Percentiles rank a stretch among this genome's conserved stretches.
Evolutionary conservation across 2,113 vertebrate genomes (phyloP).

Genomic region (Sylvietta virens): DNA sequence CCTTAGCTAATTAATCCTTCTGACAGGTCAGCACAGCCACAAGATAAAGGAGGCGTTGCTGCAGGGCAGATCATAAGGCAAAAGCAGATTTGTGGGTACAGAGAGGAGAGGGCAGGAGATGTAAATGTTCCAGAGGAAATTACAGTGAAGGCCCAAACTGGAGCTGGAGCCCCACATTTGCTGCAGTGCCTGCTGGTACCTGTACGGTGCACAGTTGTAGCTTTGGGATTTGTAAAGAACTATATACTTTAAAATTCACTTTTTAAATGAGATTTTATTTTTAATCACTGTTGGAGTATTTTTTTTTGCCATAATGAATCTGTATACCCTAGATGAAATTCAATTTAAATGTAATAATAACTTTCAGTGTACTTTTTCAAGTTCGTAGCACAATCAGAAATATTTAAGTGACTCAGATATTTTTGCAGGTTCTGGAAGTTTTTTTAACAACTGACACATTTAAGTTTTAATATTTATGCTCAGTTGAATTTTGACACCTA

Average conservation of each 20-base stretch:
- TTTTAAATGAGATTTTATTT: background rate
- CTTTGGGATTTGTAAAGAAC: background rate
- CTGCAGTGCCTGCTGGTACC: background rate
- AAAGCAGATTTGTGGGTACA: background rate
- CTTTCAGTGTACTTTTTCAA: background rate
- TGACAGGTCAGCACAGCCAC: background rate
- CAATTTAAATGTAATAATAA: background rate
- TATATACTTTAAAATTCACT: background rate
- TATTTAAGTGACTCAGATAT: background rate
- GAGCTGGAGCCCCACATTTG: background rate
- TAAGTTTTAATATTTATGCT: conserved; percentile 24
- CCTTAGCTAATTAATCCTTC: background rate
- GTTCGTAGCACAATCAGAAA: background rate
- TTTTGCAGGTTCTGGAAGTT: background rate
- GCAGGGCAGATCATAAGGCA: background rate
- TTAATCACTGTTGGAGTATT: background rate
- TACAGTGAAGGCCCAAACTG: no score
- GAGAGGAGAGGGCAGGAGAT: background rate
- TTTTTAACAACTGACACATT: background rate
- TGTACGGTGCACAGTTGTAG: background rate
- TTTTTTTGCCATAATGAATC: background rate
- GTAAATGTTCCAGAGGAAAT: background rate
- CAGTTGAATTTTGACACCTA: conserved; percentile 9
- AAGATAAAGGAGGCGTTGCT: background rate
- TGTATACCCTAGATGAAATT: background rate